phyloP scores from a whole-genome alignment of 2,797 vertebrate species.

The Myiotriccus ornatus region DNA sequence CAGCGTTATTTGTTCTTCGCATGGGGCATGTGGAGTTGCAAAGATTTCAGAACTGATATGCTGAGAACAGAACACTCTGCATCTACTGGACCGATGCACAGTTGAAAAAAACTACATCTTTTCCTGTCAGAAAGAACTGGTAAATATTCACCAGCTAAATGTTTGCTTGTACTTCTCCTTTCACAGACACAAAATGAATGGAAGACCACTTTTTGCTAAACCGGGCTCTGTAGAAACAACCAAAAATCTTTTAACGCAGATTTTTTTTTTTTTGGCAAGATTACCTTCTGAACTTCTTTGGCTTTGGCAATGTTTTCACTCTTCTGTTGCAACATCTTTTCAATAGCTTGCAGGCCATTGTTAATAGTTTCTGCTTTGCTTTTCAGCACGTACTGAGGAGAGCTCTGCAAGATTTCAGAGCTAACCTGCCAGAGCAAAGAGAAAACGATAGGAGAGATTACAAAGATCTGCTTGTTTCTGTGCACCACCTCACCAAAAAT shows the following conservation, averaged over 20 bases:
- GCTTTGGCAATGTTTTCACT: slow-evolving; percentile 81
- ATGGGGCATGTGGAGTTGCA: background rate
- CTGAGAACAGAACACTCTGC: background rate
- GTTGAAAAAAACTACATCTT: background rate
- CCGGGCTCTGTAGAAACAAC: background rate
- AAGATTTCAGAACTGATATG: background rate
- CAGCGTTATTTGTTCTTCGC: background rate
- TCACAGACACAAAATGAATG: background rate
- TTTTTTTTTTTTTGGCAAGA: background rate
- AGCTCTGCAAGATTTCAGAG: slow-evolving; percentile 73
- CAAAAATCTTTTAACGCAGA: background rate
- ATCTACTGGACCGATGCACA: background rate
- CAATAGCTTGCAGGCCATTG: slow-evolving; percentile 81
- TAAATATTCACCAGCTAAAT: slow-evolving; percentile 8
- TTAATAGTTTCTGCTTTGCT: slow-evolving; percentile 84
- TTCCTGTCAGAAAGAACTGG: background rate
- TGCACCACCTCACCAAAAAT: background rate
- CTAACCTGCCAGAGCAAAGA: slow-evolving; percentile 63
- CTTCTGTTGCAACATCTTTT: slow-evolving; percentile 82
- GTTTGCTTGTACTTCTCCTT: background rate
- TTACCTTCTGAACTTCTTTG: slow-evolving; percentile 89
- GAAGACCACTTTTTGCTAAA: background rate
- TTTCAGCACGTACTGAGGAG: slow-evolving; percentile 78
- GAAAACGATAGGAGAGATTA: background rate
- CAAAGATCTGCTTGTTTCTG: background rate